phyloP scores from a whole-genome alignment of 2,113 vertebrate genomes.

The Choloepus hoffmanni region DNA sequence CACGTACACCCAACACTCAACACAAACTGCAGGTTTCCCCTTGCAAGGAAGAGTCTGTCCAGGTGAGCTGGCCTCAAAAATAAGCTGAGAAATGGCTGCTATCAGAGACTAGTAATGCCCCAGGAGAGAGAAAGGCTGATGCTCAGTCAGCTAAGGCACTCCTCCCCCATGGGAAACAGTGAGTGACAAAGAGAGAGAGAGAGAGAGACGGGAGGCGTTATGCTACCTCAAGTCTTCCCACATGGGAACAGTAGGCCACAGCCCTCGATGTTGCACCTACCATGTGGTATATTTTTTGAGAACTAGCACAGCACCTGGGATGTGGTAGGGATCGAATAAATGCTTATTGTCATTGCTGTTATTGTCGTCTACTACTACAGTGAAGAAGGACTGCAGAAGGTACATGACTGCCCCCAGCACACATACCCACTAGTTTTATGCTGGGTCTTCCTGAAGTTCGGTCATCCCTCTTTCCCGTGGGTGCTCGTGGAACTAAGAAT shows the following conservation, averaged over 20 bases:
- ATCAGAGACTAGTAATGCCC: neutral
- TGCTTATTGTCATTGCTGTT: neutral
- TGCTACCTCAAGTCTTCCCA: neutral
- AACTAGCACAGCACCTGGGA: neutral
- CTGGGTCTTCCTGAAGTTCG: neutral
- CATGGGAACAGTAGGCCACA: neutral
- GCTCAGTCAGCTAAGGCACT: neutral
- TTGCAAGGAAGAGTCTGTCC: neutral
- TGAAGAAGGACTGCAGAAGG: neutral
- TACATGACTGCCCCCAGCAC: neutral
- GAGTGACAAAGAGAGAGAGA: neutral
- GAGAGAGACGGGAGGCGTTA: neutral
- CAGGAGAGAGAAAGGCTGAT: neutral
- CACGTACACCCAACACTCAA: neutral
- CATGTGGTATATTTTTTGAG: neutral
- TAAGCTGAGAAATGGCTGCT: neutral
- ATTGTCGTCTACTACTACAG: neutral
- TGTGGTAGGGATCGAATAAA: neutral
- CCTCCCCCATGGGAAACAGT: neutral
- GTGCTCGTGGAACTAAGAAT: neutral
- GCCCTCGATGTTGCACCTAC: neutral
- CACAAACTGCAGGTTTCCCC: neutral
- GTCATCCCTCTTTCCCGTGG: neutral
- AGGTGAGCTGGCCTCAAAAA: neutral
- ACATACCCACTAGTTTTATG: fast-evolving